phyloP scores from a whole-genome alignment of 2,113 vertebrate genomes.

The Spermophilus dauricus region DNA sequence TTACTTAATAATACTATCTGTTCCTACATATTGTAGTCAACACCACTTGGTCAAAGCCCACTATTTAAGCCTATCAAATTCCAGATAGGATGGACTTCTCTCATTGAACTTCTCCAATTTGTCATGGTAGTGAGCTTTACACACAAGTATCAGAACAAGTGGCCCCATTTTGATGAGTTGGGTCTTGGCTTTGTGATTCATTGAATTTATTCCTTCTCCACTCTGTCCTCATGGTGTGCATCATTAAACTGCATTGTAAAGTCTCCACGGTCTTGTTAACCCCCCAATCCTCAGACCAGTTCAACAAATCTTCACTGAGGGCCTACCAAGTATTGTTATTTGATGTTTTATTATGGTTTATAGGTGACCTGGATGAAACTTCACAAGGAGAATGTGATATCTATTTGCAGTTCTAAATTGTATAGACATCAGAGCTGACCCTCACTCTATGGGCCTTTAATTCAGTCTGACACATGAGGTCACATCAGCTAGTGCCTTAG shows the following conservation, averaged over 20 bases:
- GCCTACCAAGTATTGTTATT: slow-evolving; percentile 58
- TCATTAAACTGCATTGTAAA: not conserved
- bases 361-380: slow-evolving; percentile 69
- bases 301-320: slow-evolving; percentile 58
- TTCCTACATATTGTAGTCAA: not conserved
- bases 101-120: not conserved
- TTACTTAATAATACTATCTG: not conserved
- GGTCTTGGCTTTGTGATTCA: not conserved
- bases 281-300: slow-evolving; percentile 10
- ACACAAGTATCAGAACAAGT: not conserved
- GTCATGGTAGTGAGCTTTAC: not conserved
- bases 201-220: not conserved
- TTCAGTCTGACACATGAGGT: slow-evolving; percentile 71
- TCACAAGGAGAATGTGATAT: slow-evolving; percentile 59
- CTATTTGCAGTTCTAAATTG: slow-evolving; percentile 71
- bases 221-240: not conserved
- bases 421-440: slow-evolving; percentile 74
- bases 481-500: slow-evolving; percentile 41
- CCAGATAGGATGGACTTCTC: not conserved
- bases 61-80: not conserved
- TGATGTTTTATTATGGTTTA: slow-evolving; percentile 69
- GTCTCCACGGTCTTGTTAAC: slow-evolving; percentile 27
- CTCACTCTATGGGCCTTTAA: slow-evolving; percentile 70
- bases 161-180: not conserved
- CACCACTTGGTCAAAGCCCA: not conserved